Base-by-base conservation (phyloP, 2,888 invertebrate genomes). In the Volucella zonaria region DNA sequence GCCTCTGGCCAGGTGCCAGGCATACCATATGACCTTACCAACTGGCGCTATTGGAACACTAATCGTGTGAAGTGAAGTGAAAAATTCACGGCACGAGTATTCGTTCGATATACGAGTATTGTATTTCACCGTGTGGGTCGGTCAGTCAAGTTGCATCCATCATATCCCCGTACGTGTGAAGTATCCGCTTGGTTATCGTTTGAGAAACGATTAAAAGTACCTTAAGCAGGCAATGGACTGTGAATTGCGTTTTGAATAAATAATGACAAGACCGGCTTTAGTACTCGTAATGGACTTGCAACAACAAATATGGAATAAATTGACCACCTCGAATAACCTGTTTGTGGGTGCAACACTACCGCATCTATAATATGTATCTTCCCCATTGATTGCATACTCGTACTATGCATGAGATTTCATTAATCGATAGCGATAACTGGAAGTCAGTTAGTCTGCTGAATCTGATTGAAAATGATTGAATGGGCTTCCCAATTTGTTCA, bases 1-100 rank as follows among this genome's bases (percentile, higher is more conserved):
- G 77, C 77, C 11, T 42, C 31, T 82, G 81, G 81, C 76, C 49
- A 47, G 54, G 42, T 47, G 81, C 81, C 81, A 82, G 77, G 23
- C 76, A 31, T 31, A 31, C 6, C 76, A 31, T 31, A 31, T 31
- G 81, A 40, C 62, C 68, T 75, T 62, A 68, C 58, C 31, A 31
- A 59, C 54, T 54, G 14, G 10, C 38, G 10, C 71, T 49, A 62
- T 77, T 73, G 58, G 52, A 59, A 71, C 51, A 47, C 40, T 18
- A 58, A 47, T 47, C 47, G 58, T 58, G 70, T 40, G 15, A 15
- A 45, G 31, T 54, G 8, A 14, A 68, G 62, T 62, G 73, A 8
- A 40, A 49, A 59, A 45, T 15, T 31, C 23, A 51, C 59, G 52
- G 51, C 49, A 31, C 15, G 4, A 38, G 23, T 52, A 31, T 31